Percentiles rank a stretch among this genome's conserved stretches.
Evolutionary conservation across 2,888 invertebrate genomes (phyloP).

Genomic region (Troides aeacus): DNA sequence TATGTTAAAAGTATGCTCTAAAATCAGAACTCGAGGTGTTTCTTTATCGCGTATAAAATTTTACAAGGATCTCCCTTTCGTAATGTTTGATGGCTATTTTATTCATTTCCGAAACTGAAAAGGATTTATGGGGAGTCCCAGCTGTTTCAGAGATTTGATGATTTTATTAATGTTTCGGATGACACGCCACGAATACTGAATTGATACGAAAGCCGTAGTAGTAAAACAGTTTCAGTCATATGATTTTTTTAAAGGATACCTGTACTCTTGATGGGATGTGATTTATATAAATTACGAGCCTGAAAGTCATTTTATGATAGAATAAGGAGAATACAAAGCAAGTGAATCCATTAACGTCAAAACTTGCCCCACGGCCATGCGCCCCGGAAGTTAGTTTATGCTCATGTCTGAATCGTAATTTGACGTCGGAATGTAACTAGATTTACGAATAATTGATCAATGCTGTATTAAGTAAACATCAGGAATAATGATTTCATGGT

Average conservation of each 20-base stretch:
- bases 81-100: constrained; percentile 1
- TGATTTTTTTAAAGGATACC: no score
- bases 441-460: neutral
- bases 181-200: neutral
- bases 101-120: neutral
- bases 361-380: constrained; percentile 7
- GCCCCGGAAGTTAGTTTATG: neutral
- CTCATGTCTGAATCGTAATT: constrained; percentile 14
- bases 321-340: neutral
- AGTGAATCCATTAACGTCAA: constrained; percentile 19
- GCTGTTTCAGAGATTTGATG: neutral
- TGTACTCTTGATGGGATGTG: neutral
- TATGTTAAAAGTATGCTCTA: neutral
- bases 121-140: neutral
- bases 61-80: neutral
- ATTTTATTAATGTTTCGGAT: neutral
- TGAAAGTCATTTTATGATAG: neutral
- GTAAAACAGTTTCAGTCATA: no score
- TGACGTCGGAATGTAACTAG: constrained; percentile 8
- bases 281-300: neutral
- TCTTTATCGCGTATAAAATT: neutral
- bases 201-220: neutral
- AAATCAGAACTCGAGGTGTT: neutral
- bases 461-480: neutral
- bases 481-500: neutral